Conservation (phyloP, 2,888 invertebrate genomes). For the Nomada hirtipes region DNA sequence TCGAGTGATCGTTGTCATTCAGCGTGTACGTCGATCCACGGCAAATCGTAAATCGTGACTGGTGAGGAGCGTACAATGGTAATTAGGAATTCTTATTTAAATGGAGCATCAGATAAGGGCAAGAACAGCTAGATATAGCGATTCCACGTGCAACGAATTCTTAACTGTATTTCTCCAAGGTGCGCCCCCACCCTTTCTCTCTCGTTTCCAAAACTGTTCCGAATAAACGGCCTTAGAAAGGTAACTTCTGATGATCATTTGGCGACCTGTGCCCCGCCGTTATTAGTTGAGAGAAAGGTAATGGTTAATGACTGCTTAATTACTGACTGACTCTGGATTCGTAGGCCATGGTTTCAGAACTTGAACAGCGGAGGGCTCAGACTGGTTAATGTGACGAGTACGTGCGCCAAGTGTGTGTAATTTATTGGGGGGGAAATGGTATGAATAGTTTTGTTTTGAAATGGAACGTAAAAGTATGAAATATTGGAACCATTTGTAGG, state of each 20-base stretch:
- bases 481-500: no score
- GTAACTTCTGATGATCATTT: slow-evolving; percentile 24
- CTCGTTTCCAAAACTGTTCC: slow-evolving; percentile 25
- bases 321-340: slow-evolving; percentile 10
- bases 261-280: neutral
- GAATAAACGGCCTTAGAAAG: slow-evolving; percentile 8
- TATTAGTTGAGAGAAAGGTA: no score
- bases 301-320: slow-evolving; percentile 42
- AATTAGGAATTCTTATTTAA: slow-evolving; percentile 78
- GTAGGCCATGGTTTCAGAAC: neutral
- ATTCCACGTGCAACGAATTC: slow-evolving; percentile 75
- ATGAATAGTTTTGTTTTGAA: no score
- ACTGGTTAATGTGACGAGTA: no score
- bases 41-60: slow-evolving; percentile 39
- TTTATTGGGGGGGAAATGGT: no score
- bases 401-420: no score
- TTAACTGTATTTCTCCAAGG: slow-evolving; percentile 73
- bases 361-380: no score
- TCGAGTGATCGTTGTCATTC: slow-evolving; percentile 52
- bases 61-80: slow-evolving; percentile 67
- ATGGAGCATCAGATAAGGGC: slow-evolving; percentile 78
- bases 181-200: slow-evolving; percentile 26
- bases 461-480: no score
- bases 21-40: slow-evolving; percentile 38
- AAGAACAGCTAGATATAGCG: slow-evolving; percentile 74